Base-by-base conservation (phyloP, 2,888 invertebrate genomes). In the Julus scanicus region DNA sequence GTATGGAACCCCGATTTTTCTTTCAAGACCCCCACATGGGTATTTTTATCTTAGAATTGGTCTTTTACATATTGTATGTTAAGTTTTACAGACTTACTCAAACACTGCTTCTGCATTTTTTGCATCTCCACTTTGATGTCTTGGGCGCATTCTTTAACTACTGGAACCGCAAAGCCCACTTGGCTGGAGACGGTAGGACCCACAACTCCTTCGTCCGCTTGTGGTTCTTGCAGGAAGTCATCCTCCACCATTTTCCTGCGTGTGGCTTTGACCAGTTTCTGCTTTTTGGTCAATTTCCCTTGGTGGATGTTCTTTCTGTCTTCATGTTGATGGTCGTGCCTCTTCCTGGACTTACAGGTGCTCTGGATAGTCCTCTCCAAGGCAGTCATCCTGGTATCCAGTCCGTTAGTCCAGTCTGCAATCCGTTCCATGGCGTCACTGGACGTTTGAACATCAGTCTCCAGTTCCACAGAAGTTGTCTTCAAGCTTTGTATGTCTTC, bases 401-500 rank as follows among this genome's bases (percentile, higher is more conserved):
- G 11, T n/a, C 29, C 40, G 15, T 29, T 37, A n/a, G 88, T 86
- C 88, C 88, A 88, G 11, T 88, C 86, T 1, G 39, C 39, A 15
- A 88, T 85, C 29, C 57, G 37, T n/a, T 88, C 88, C 40, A 88
- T 20, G 29, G 86, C 39, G 15, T 88, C 84, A 37, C 57, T 86
- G n/a, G 86, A 40, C n/a, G 88, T 57, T 63, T 86, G 86, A 5
- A 88, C 37, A 39, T 88, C 88, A 6, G 57, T 88, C 53, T 88
- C 88, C 39, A 84, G 37, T 20, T 88, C 88, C 6, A 49, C 39
- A 15, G 63, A 49, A 9, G 86, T 49, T 8, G 63, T 40, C 57
- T 88, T 85, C 20, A 88, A 37, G 17, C 86, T 86, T 15, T 86
- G 84, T 17, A 88, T 63, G 20, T 88, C 88, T 11, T 88, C 88